Evolutionary conservation across 2,113 vertebrate genomes (phyloP).

Genomic region (Leuciscus idus): DNA sequence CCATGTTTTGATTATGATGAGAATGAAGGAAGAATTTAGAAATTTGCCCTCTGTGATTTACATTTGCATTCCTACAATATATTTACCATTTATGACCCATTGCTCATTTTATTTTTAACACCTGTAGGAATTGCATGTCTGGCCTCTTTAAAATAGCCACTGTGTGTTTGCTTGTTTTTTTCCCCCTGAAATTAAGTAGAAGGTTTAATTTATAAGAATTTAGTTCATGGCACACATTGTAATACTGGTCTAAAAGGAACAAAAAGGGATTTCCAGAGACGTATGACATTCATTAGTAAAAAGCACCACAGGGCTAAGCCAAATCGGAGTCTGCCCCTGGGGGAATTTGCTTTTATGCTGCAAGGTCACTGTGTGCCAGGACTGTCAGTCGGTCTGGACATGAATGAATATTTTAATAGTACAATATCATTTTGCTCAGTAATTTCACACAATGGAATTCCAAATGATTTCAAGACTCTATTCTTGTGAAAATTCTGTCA

Average conservation of each 20-base stretch:
- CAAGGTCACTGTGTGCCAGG: slow-evolving; percentile 40
- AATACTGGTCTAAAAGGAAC: slow-evolving; percentile 18
- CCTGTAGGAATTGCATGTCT: neutral
- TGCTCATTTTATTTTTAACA: neutral
- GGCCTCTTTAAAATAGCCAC: neutral
- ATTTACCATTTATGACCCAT: neutral
- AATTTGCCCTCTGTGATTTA: neutral
- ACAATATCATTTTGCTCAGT: slow-evolving; percentile 14
- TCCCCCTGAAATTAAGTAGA: neutral
- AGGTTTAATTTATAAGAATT: slow-evolving; percentile 17
- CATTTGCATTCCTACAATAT: neutral
- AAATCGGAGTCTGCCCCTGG: slow-evolving; percentile 1
- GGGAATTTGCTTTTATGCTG: slow-evolving; percentile 38
- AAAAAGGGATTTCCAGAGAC: slow-evolving; percentile 7
- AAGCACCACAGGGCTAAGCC: slow-evolving; percentile 41
- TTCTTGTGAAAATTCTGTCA: neutral
- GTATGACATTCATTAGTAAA: slow-evolving; percentile 26
- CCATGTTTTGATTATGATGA: neutral
- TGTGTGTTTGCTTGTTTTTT: neutral
- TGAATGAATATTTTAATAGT: slow-evolving; percentile 31
- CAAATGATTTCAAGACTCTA: neutral
- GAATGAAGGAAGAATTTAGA: neutral
- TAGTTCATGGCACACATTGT: slow-evolving; percentile 9
- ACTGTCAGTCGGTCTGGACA: slow-evolving; percentile 12
- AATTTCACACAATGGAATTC: slow-evolving; percentile 23